Conservation (phyloP, 2,113 vertebrate species). For the Ursus arctos region DNA sequence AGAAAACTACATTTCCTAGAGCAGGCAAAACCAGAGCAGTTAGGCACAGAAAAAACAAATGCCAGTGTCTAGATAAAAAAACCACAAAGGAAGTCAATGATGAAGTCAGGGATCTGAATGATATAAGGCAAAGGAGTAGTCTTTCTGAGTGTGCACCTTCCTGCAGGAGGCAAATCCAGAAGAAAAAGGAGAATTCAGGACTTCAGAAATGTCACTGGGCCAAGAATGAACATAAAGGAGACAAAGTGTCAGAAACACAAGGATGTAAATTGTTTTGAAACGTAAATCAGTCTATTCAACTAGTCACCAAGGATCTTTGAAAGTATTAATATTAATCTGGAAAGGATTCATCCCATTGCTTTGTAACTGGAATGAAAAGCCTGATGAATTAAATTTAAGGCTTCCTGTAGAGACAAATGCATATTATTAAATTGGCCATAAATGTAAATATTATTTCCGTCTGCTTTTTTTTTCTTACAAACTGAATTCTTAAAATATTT, state of each 20-base stretch:
- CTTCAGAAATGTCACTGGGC: not conserved
- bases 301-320: not conserved
- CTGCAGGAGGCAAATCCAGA: not conserved
- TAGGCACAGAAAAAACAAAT: not conserved
- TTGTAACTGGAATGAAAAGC: slow-evolving; percentile 46
- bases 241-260: not conserved
- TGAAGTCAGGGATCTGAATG: not conserved
- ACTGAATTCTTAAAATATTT: slow-evolving; percentile 42
- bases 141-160: not conserved
- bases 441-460: slow-evolving; percentile 29
- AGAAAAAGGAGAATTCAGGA: not conserved
- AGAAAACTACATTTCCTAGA: not conserved
- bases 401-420: not conserved
- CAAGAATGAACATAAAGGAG: not conserved
- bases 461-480: not conserved
- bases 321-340: not conserved
- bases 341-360: slow-evolving; percentile 23
- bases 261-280: slow-evolving; percentile 29
- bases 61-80: not conserved
- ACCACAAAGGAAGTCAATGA: not conserved
- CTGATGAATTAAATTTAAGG: not conserved
- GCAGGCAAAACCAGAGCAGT: not conserved
- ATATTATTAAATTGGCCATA: slow-evolving; percentile 61
- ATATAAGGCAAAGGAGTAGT: not conserved
- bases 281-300: not conserved